Evolutionary conservation across 2,113 vertebrate species (phyloP), one percentile per base, ranked within the genome.

Genomic region (Microtus oregoni): DNA sequence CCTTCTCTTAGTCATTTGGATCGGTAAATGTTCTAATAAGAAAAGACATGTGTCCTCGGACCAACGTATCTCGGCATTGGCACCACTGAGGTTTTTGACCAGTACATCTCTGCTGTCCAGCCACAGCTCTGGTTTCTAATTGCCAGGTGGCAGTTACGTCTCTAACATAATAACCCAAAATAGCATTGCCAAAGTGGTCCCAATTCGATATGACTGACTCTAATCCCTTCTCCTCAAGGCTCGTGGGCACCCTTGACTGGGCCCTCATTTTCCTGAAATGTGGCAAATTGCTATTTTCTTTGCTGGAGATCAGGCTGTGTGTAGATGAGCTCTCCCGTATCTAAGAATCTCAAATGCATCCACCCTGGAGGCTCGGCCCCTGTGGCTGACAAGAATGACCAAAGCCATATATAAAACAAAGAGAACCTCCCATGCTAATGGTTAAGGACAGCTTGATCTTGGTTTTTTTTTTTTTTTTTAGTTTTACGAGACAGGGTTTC

Each of bases 11-110:
- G 87, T 92, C 52, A 92, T 76, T 95, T 88, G 41, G 10, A 70
- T 94, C 44, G 68, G 32, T 44, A 93, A 92, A 78, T 87, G 26
- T 26, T 88, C 47, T n/a, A 41, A n/a, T 73, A 78, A 92, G 55
- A 63, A 96, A 82, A 70, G 28, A 58, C 65, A 75, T 44, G 1
- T 72, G 38, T 3, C 68, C 58, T 15, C 10, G 32, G 32, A 32
- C 24, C 78, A 26, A 68, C 35, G 30, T 19, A 70, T 63, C 47
- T 88, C n/a, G 50, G 19, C 22, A 22, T 28, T 67, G 7, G 17
- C 28, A 78, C 26, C 15, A 44, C 0, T 38, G 32, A 38, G 24
- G 61, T 72, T 44, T 86, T 19, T 87, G 15, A 47, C 5, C 15
- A 85, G 12, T 58, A 26, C 26, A 32, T 92, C 47, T n/a, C 14